Percentiles rank a stretch among this genome's conserved stretches.
Evolutionary conservation across 37 sponge, comb jelly and placozoan species (phyloP).

Genomic region (Halichondria panicea): DNA sequence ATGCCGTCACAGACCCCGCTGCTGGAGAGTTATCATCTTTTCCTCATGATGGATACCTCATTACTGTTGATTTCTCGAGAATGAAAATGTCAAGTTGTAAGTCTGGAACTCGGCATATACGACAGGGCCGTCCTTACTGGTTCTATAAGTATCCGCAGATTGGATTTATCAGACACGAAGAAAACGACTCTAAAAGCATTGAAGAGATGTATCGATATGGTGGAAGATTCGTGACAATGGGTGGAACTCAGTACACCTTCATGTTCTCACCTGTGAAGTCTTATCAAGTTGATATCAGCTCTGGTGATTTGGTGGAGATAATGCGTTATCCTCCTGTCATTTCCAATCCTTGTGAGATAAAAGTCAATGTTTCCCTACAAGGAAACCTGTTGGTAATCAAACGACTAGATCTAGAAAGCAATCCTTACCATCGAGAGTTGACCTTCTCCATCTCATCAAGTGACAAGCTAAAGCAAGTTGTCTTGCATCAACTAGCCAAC

Average conservation of each 20-base stretch:
- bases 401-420: not conserved
- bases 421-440: not conserved
- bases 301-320: not conserved
- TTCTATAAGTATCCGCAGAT: not conserved
- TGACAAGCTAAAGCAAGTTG: not conserved
- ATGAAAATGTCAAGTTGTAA: no score
- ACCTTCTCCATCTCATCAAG: not conserved
- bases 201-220: slow-evolving; percentile 21
- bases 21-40: no score
- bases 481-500: not conserved
- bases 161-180: not conserved
- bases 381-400: not conserved
- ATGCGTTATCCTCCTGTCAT: not conserved
- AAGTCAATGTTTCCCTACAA: not conserved
- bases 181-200: not conserved
- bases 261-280: slow-evolving; percentile 2
- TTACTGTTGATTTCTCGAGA: no score
- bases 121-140: not conserved
- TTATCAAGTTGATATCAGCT: not conserved
- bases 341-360: not conserved
- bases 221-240: not conserved
- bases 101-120: not conserved
- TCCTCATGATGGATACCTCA: no score
- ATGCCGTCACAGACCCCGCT: no score
- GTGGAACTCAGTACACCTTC: not conserved